Base-by-base conservation (phyloP, 92 coral and sea anemone genomes). In the Diadumene lineata region DNA sequence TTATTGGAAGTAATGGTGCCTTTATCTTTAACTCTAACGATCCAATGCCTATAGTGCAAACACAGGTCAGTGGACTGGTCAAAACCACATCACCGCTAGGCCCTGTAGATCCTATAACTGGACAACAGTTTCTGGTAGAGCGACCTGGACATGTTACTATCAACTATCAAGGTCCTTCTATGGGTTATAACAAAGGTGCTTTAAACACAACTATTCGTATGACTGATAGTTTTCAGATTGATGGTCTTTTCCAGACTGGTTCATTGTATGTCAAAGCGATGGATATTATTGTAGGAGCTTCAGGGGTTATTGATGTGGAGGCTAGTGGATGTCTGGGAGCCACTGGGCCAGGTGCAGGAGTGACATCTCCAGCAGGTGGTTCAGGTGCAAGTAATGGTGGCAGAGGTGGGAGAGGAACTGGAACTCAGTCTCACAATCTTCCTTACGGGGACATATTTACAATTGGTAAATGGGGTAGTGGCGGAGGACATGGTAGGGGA, bases 371-470 rank as follows among this genome's bases (percentile, higher is more conserved):
- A 7, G 55, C 81, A 43, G 92, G 92, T 31, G 88, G 82, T 32
- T 79, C 92, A 15, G 92, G 92, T 38, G 92, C 88, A 23, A 87
- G 92, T 60, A 70, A 87, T 46, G 92, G 86, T 44, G 92, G 92
- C 24, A 69, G 92, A 60, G 92, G 92, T 11, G 92, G 92, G 46
- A 82, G 74, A 66, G 92, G 92, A 17, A 30, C 72, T 43, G 85
- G 92, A 33, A 66, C 88, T 23, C 78, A 69, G 50, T 77, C 85
- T 33, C 77, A 51, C 27, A 66, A 69, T 18, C 81, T 74, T 21
- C 92, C 92, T 8, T 83, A 87, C 31, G 92, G 92, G 19, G 72
- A 78, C 74, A 87, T 87, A 68, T 87, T 82, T 79, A 76, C 71
- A 13, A 73, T 70, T 31, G 88, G 92, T 30, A 43, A 83, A 25